phyloP scores from a whole-genome alignment of 2,113 vertebrate species.

The Peromyscus leucopus region DNA sequence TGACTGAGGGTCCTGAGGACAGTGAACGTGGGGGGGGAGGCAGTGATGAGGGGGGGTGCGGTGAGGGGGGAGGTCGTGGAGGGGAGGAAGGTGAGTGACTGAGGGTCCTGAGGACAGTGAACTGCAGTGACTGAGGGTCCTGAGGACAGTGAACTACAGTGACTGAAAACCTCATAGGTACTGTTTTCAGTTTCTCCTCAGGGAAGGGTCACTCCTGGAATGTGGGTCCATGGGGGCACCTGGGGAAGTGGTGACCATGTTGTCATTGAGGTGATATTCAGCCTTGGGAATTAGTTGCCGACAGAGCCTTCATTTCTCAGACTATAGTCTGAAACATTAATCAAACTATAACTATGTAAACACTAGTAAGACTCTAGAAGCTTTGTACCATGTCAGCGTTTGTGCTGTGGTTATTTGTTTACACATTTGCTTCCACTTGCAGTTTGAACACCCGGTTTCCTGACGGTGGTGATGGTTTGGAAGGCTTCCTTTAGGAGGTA shows the following conservation, averaged over 20 bases:
- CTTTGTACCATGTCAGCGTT: not conserved
- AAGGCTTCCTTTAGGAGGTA: not conserved
- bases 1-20: too few relatives aligned
- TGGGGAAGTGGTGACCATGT: fast-evolving
- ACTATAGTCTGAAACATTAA: not conserved
- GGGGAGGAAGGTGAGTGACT: too few relatives aligned
- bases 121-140: not conserved
- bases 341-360: not conserved
- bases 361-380: not conserved
- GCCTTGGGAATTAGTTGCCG: not conserved
- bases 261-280: not conserved
- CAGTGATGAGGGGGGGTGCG: too few relatives aligned
- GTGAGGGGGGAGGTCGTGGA: too few relatives aligned
- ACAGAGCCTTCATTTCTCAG: not conserved
- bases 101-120: not conserved
- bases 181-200: not conserved
- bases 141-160: not conserved
- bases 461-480: not conserved
- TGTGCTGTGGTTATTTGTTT: not conserved
- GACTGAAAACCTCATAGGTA: fast-evolving
- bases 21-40: too few relatives aligned
- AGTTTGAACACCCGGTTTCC: not conserved
- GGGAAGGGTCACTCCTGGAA: not conserved
- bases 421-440: not conserved
- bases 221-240: not conserved